Evolutionary conservation across 1,140 invertebrate species (phyloP).

Genomic region (Platorchestia sp.): DNA sequence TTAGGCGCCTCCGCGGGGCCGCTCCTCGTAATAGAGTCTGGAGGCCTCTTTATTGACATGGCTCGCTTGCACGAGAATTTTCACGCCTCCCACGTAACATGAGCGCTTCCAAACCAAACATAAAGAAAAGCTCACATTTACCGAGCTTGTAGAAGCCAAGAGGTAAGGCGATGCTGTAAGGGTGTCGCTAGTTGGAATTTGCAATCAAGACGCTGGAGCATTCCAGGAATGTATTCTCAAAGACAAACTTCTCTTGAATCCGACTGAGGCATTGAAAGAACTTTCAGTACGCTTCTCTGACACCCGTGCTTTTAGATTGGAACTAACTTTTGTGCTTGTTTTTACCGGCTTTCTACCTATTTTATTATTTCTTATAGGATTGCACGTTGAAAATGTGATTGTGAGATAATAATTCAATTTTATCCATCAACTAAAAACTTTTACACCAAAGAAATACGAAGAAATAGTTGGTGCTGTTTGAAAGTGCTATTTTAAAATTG

Average conservation of each 20-base stretch:
- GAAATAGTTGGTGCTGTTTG: background rate
- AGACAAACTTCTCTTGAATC: slow-evolving; percentile 1
- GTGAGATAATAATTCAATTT: background rate
- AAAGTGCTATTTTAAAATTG: background rate
- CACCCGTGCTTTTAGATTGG: background rate
- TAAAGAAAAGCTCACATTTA: background rate
- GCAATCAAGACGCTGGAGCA: background rate
- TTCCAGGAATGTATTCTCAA: slow-evolving; percentile 1
- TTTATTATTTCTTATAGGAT: too few species aligned
- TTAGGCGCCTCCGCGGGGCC: background rate
- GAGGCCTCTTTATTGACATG: slow-evolving; percentile 19
- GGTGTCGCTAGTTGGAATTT: background rate
- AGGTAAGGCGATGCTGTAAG: background rate
- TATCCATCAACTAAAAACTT: background rate
- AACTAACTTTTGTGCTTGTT: background rate
- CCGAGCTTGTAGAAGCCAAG: background rate
- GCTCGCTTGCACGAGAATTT: background rate
- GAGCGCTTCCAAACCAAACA: background rate
- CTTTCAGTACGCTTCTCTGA: background rate
- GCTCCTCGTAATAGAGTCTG: slow-evolving; percentile 29
- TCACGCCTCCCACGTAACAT: background rate
- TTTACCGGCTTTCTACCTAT: background rate
- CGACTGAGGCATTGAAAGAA: background rate
- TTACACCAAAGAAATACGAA: background rate
- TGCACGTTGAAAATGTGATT: background rate